These are phyloP conservation scores for Uria aalge DNA, from an alignment of 2,113 vertebrate genomes.

Conservation along the genomic window DNA sequence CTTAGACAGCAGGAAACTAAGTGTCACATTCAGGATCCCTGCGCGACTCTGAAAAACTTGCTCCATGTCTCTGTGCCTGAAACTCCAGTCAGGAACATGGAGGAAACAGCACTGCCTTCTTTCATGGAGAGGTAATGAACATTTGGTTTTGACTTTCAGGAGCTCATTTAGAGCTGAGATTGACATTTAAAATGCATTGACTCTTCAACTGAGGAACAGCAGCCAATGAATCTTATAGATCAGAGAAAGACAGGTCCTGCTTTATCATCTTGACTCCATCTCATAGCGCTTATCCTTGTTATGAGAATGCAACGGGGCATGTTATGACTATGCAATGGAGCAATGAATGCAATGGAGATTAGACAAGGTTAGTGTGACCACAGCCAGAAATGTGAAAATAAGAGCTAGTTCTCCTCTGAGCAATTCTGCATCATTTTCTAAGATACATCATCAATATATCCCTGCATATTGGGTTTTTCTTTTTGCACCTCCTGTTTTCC, in stretches of 20 bases:
- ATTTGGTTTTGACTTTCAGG: background rate
- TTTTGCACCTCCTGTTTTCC: background rate
- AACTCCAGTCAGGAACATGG: background rate
- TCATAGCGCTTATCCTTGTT: background rate
- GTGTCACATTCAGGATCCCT: background rate
- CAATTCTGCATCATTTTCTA: background rate
- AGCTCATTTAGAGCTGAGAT: background rate
- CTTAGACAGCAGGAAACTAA: background rate
- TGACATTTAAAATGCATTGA: background rate
- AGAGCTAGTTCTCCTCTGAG: background rate
- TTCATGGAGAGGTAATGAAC: background rate
- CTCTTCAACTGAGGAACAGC: background rate
- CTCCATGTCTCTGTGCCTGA: background rate
- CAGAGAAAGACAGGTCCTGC: background rate
- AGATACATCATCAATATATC: background rate
- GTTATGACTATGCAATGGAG: background rate
- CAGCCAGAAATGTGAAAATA: background rate
- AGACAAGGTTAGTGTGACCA: background rate
- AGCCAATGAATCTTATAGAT: background rate
- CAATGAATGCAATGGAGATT: background rate
- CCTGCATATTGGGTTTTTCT: background rate
- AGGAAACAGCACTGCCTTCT: background rate
- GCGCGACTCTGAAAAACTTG: background rate
- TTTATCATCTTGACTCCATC: background rate
- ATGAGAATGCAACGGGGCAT: background rate